Conservation (phyloP, 2,888 invertebrate genomes). For the Hydroisotoma schaefferi region DNA sequence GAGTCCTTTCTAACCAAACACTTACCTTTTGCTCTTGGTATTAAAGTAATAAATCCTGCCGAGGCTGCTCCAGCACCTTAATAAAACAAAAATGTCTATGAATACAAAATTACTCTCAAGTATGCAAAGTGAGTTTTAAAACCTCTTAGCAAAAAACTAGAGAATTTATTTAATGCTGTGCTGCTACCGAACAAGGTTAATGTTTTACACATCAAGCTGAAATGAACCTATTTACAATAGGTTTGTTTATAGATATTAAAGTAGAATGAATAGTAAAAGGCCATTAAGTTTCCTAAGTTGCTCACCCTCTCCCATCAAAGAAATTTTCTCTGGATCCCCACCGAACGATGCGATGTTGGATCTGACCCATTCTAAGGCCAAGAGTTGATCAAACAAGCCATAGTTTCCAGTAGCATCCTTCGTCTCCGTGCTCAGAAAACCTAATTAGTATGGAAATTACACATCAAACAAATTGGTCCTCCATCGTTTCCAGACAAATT, state of each 20-base stretch:
- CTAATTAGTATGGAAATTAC: conserved; percentile 39
- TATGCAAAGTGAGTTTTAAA: neutral
- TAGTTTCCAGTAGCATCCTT: conserved; percentile 46
- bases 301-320: conserved; percentile 41
- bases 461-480: conserved; percentile 32
- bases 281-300: neutral
- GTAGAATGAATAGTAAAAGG: neutral
- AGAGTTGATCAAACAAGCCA: conserved; percentile 48
- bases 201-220: too few species aligned
- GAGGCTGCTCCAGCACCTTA: conserved; percentile 46
- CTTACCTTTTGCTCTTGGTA: conserved; percentile 46
- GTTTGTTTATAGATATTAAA: too few species aligned
- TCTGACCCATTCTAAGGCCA: conserved; percentile 46
- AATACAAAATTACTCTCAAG: neutral
- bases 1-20: neutral
- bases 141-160: neutral
- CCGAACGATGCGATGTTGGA: conserved; percentile 47
- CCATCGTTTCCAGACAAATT: conserved; percentile 4
- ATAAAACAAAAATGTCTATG: neutral
- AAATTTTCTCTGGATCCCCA: conserved; percentile 43
- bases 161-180: neutral
- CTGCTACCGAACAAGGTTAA: neutral
- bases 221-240: too few species aligned
- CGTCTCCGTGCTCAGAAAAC: conserved; percentile 47
- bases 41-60: conserved; percentile 46